Base-by-base conservation (phyloP, 2,888 invertebrate genomes). In the Syrphus vitripennis region DNA sequence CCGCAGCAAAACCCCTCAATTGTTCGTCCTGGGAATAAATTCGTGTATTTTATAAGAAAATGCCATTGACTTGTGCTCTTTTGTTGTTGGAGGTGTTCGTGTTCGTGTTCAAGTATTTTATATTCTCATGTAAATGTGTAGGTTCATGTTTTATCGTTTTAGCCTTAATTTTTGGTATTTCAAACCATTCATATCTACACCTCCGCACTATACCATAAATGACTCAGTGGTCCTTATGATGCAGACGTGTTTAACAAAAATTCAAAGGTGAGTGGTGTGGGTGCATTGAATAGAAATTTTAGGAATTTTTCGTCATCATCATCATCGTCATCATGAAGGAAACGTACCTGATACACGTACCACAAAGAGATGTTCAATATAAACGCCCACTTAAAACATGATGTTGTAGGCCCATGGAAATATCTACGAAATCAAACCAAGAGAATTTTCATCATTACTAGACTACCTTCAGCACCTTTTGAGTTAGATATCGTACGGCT, bases 231-330 rank as follows among this genome's bases (percentile, higher is more conserved):
- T 19, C 45, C 16, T 10, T 24, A 26, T 40, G 65, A 34, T 48
- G 45, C 34, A 48, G 37, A 63, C 53, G 69, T 83, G 74, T 19
- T 45, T 16, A 42, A 26, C 34, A 67, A 12, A 69, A 34, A 48
- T 53, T 59, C 45, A 37, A 29, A 48, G 12, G 24, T 6, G n/a
- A 12, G 6, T 7, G 19, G 65, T 5, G 12, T 34, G 16, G 26
- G 34, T 24, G 37, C n/a, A 50, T 50, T 61, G 29, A 21, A 71
- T 21, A 31, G 71, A 16, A 65, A 80, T 75, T 61, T 75, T 14
- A 53, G 70, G 70, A 83, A 75, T 80, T 71, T 37, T 10, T 50
- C 19, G 48, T 14, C 48, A 63, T 57, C 63, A 72, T n/a, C 76
- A 69, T 24, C 61, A 34, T 48, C 50, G 26, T 26, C 26, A 26